A percentile compares a stretch with the other conserved stretches of the same genome.
phyloP scores from a whole-genome alignment of 2,113 vertebrate genomes.

The Crotalus tigris region DNA sequence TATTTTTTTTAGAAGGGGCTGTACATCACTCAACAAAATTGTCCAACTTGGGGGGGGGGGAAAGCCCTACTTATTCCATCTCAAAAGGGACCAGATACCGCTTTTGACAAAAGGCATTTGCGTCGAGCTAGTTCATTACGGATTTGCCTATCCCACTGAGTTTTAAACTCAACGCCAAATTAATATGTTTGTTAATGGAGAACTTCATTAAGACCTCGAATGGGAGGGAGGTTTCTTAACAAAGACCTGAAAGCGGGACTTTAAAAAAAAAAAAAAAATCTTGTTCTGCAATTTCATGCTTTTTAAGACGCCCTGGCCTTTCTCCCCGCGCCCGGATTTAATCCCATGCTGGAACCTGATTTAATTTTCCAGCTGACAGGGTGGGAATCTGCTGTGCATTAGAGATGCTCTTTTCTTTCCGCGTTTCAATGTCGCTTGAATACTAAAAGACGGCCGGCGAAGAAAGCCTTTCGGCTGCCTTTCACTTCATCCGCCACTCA shows the following conservation, averaged over 20 bases:
- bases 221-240: constrained; percentile 40
- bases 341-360: constrained; percentile 73
- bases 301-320: constrained; percentile 72
- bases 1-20: background rate
- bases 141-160: background rate
- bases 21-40: no score
- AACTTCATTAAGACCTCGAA: constrained; percentile 2
- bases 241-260: constrained; percentile 67
- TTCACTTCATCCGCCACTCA: constrained; percentile 26
- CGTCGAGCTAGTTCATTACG: background rate
- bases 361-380: constrained; percentile 82
- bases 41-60: no score
- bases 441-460: constrained; percentile 22
- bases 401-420: constrained; percentile 65
- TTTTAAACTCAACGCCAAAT: background rate
- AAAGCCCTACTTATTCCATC: no score
- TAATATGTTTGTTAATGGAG: background rate
- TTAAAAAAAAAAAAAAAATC: constrained; percentile 78
- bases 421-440: constrained; percentile 39
- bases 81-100: background rate
- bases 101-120: background rate
- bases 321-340: constrained; percentile 68
- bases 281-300: constrained; percentile 84
- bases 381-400: constrained; percentile 71
- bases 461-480: constrained; percentile 31